These are phyloP conservation scores for Gadopsis bispinosus DNA, from an alignment of 2,797 vertebrate genomes.

Conservation along the genomic window DNA sequence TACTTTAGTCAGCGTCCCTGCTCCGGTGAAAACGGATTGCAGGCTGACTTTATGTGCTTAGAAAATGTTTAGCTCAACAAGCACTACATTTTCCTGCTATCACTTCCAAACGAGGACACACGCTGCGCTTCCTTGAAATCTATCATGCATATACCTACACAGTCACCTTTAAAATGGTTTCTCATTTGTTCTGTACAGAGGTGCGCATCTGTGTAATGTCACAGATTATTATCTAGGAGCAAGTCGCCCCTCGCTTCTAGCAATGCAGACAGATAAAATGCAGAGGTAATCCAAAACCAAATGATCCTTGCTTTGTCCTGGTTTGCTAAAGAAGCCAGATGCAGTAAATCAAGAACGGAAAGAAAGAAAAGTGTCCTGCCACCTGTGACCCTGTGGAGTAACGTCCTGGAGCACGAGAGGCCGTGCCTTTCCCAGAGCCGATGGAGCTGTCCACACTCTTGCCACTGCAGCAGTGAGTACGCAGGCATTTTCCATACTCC, in stretches of 20 bases:
- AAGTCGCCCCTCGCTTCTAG: neutral
- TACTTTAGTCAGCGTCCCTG: constrained; percentile 31
- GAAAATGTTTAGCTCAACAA: constrained; percentile 30
- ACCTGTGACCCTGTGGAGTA: constrained; percentile 98
- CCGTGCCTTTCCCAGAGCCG: constrained; percentile 93
- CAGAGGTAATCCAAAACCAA: neutral
- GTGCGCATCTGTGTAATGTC: constrained; percentile 17
- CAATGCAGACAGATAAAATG: neutral
- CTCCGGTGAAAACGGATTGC: constrained; percentile 37
- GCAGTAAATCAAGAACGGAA: neutral
- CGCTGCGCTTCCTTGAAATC: constrained; percentile 11
- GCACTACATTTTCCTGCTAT: constrained; percentile 5
- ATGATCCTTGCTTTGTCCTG: neutral
- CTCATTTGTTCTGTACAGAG: neutral
- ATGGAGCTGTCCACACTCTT: constrained; percentile 97
- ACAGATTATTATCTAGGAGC: constrained; percentile 1
- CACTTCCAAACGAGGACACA: constrained; percentile 19
- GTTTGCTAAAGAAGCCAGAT: neutral
- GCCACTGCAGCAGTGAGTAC: constrained; percentile 95
- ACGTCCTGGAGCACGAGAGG: constrained; percentile 92
- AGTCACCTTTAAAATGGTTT: constrained; percentile 13
- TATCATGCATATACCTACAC: neutral
- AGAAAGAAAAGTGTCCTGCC: constrained; percentile 40
- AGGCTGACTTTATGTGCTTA: constrained; percentile 34
- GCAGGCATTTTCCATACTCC: constrained; percentile 96